phyloP scores from a whole-genome alignment of 2,888 invertebrate species.

The Congeria kusceri region DNA sequence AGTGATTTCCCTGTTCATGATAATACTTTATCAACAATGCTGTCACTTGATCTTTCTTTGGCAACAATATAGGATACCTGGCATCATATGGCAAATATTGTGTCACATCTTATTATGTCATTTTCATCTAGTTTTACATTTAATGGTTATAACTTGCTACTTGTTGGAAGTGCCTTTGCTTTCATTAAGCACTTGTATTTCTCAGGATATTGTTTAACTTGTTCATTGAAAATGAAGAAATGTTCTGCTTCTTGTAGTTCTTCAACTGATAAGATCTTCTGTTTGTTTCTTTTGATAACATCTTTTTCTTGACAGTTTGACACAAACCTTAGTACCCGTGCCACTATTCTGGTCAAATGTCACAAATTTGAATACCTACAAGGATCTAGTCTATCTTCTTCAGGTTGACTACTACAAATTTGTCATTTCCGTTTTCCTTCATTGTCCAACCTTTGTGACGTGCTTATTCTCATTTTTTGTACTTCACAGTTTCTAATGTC shows the following conservation, averaged over 20 bases:
- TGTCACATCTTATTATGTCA: constrained; percentile 13
- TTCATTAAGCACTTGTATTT: constrained; percentile 15
- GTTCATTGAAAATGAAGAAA: constrained; percentile 22
- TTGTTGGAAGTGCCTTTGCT: constrained; percentile 2
- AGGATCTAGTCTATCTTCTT: constrained; percentile 9
- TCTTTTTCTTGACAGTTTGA: neutral
- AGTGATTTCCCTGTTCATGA: constrained; percentile 19
- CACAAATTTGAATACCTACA: constrained; percentile 14
- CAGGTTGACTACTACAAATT: neutral
- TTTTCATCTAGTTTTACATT: constrained; percentile 21
- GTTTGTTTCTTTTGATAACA: neutral
- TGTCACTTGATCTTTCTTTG: constrained; percentile 22
- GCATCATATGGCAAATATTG: constrained; percentile 28
- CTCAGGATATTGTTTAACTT: constrained; percentile 5
- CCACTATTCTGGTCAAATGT: neutral
- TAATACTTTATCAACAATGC: constrained; percentile 30
- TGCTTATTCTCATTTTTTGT: too few relatives aligned
- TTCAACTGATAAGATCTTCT: neutral
- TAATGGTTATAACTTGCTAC: constrained; percentile 21
- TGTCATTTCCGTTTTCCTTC: too few relatives aligned
- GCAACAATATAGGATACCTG: constrained; percentile 33
- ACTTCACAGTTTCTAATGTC: too few relatives aligned
- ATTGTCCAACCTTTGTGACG: too few relatives aligned
- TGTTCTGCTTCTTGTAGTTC: constrained; percentile 21
- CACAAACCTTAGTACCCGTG: constrained; percentile 27